phyloP scores from a whole-genome alignment of 2,888 invertebrate genomes.

The Parnassius smintheus region DNA sequence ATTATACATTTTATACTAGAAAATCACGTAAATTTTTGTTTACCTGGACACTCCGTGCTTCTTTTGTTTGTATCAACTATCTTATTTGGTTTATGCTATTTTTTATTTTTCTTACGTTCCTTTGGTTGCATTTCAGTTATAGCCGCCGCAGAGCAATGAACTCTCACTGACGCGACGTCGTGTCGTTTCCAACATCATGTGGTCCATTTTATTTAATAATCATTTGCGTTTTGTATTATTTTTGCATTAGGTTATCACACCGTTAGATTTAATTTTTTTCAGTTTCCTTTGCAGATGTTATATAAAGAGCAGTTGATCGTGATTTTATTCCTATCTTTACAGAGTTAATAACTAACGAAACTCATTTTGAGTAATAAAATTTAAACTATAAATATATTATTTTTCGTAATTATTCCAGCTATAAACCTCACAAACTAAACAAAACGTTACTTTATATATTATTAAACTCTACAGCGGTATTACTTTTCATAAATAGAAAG shows the following conservation, averaged over 20 bases:
- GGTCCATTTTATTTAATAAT: slow-evolving; percentile 10
- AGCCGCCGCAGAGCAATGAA: slow-evolving; percentile 33
- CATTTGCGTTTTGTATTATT: slow-evolving; percentile 13
- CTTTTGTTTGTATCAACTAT: neutral
- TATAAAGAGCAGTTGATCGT: neutral
- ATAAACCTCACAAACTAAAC: too few species aligned
- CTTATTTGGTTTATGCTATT: slow-evolving; percentile 19
- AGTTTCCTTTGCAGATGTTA: neutral
- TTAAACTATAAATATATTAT: too few species aligned
- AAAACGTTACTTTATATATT: too few species aligned
- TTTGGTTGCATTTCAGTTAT: slow-evolving; percentile 44
- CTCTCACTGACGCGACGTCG: slow-evolving; percentile 35
- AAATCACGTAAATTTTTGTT: slow-evolving; percentile 1
- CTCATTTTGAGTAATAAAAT: too few species aligned
- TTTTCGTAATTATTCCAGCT: too few species aligned
- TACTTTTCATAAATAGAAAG: too few species aligned
- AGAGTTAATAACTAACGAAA: too few species aligned
- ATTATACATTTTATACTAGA: neutral
- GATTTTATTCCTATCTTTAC: neutral
- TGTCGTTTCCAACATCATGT: neutral
- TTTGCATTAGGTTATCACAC: neutral
- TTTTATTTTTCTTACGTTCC: slow-evolving; percentile 27
- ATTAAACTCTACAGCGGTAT: too few species aligned
- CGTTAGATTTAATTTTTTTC: neutral
- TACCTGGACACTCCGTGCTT: neutral